phyloP scores from a whole-genome alignment of 2,888 invertebrate species.

The Clivina fossor region DNA sequence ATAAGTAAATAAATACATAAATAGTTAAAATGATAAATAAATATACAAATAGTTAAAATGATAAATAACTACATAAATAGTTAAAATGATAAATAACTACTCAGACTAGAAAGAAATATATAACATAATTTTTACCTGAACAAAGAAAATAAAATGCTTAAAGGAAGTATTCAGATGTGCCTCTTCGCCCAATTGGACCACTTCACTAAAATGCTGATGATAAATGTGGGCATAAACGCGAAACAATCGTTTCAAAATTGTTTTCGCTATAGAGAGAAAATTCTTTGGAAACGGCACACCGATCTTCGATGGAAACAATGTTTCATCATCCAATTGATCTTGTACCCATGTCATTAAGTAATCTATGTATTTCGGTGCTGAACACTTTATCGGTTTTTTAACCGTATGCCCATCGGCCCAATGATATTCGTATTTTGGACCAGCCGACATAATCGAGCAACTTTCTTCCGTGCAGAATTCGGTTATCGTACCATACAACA shows the following conservation, averaged over 20 bases:
- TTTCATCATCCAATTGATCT: conserved; percentile 98
- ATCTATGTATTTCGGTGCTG: conserved; percentile 98
- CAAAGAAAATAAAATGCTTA: conserved; percentile 99
- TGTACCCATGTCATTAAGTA: conserved; percentile 99
- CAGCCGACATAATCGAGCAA: conserved; percentile 98
- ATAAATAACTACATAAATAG: too few species aligned
- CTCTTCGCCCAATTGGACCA: conserved; percentile 96
- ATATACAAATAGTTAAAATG: too few species aligned
- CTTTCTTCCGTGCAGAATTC: conserved; percentile 98
- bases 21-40: too few species aligned
- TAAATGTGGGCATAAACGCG: conserved; percentile 99
- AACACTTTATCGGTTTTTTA: conserved; percentile 98
- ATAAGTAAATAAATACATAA: too few species aligned
- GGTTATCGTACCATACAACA: conserved; percentile 99
- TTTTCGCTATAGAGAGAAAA: conserved; percentile 95
- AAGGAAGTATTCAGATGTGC: conserved; percentile 99
- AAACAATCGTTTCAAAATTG: conserved; percentile 95
- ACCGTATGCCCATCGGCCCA: conserved; percentile 99
- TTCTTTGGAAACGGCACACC: conserved; percentile 98
- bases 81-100: too few species aligned
- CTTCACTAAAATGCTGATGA: conserved; percentile 98
- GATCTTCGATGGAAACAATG: conserved; percentile 97
- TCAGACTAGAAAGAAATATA: too few species aligned
- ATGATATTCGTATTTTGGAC: conserved; percentile 99
- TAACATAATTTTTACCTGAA: conserved; percentile 77